Evolutionary conservation across 2,113 vertebrate genomes (phyloP).

Genomic region (Bujurquina vittata): DNA sequence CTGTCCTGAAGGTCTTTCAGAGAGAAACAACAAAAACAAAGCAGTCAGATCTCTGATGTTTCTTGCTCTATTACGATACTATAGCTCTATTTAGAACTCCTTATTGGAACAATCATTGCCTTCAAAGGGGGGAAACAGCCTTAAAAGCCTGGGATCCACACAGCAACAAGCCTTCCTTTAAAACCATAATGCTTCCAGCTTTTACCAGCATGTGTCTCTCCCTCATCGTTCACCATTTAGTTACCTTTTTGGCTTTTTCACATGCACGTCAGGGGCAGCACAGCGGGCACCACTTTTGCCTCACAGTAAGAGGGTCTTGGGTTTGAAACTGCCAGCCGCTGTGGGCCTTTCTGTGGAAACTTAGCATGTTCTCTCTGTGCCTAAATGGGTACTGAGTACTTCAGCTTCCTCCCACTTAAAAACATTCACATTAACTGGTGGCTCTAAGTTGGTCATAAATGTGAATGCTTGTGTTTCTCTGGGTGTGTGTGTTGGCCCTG

Average conservation of each 20-base stretch:
- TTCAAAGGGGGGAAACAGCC: not conserved
- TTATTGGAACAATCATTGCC: not conserved
- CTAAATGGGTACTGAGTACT: accelerated
- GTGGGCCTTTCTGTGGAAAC: not conserved
- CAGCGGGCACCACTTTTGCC: not conserved
- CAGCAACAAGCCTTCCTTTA: not conserved
- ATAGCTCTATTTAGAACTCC: not conserved
- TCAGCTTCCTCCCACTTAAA: not conserved
- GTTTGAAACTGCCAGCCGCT: not conserved
- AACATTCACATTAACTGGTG: not conserved
- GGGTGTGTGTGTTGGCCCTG: not conserved
- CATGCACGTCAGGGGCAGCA: accelerated
- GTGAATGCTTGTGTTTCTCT: not conserved
- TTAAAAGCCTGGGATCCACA: not conserved
- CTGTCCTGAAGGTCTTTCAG: not conserved
- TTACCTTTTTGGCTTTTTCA: not conserved
- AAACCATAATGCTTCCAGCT: no score
- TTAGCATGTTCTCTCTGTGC: not conserved
- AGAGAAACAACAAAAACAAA: not conserved
- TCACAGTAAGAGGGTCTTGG: not conserved
- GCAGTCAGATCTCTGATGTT: not conserved
- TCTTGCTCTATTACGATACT: no score
- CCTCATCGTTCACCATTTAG: accelerated
- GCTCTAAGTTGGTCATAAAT: accelerated
- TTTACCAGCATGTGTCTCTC: not conserved